These are phyloP conservation scores for Athalia circularis DNA, from an alignment of 2,888 invertebrate genomes.

Conservation along the genomic window DNA sequence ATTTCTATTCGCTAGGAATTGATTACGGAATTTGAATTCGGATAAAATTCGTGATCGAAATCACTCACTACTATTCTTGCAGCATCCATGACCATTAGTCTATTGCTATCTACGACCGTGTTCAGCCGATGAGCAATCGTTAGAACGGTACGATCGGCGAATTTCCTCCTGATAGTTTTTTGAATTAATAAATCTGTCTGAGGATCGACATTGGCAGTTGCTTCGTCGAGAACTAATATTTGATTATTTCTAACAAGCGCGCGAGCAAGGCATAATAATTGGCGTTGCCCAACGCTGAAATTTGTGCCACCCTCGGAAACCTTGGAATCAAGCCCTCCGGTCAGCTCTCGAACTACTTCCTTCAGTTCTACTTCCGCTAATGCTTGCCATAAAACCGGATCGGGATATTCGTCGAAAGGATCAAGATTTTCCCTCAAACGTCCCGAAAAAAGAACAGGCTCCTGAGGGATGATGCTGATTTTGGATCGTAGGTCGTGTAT, in stretches of 20 bases:
- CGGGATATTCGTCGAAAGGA: constrained; percentile 78
- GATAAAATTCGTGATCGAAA: not conserved
- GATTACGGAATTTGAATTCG: not conserved
- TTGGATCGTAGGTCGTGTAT: constrained; percentile 79
- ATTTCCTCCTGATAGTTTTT: constrained; percentile 78
- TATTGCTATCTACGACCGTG: constrained; percentile 80
- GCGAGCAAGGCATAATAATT: constrained; percentile 80
- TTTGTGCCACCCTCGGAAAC: constrained; percentile 83
- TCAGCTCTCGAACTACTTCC: constrained; percentile 78
- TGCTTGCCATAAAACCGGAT: constrained; percentile 75
- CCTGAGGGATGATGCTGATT: constrained; percentile 81
- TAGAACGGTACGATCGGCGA: constrained; percentile 77
- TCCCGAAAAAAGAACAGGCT: constrained; percentile 77
- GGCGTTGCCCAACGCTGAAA: constrained; percentile 82
- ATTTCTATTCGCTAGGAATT: not conserved
- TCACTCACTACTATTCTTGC: constrained; percentile 74
- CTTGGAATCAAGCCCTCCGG: constrained; percentile 81
- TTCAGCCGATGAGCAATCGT: constrained; percentile 78
- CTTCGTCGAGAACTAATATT: constrained; percentile 80
- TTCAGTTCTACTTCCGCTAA: constrained; percentile 79
- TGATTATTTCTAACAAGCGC: constrained; percentile 79
- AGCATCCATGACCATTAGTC: constrained; percentile 79
- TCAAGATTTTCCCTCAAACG: constrained; percentile 81
- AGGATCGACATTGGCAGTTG: constrained; percentile 81
- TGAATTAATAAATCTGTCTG: constrained; percentile 79